Evolutionary conservation across 2,797 vertebrate genomes (phyloP), one percentile per base, ranked within the genome.

Genomic region (Hippoglossus hippoglossus): DNA sequence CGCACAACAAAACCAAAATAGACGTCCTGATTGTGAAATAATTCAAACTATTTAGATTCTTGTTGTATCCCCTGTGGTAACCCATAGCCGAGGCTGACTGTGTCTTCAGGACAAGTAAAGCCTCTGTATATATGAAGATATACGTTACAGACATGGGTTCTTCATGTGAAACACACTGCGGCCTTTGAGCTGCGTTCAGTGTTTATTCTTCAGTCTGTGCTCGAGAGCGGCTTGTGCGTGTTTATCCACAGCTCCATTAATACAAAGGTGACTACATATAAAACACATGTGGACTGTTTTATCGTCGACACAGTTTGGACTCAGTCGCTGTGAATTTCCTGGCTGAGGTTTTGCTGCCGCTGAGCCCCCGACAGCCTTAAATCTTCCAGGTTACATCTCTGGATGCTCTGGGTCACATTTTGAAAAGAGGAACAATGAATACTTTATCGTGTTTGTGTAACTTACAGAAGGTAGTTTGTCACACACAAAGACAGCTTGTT

Each of bases 201-300:
- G 25, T 41, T 55, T 71, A 36, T 47, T 25, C 53, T 56, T 16
- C n/a, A n/a, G 65, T 34, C 36, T 61, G 5, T 28, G 31, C 18
- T 26, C 8, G 6, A 28, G 39, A 18, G 22, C 44, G 36, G 1
- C 7, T 21, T 9, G 4, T 2, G 24, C 25, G 55, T 55, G 41
- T 65, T 63, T 75, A 60, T 71, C 50, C 21, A 56, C 31, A 49
- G 57, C 71, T 52, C 18, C 18, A 46, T 46, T 16, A 6, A 71
- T 39, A 71, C 67, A 80, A 63, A 58, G 67, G 44, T 71, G 67
- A 75, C 71, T 75, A 36, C 46, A 46, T 9, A 16, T 26, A 61
- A 69, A 56, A 69, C 71, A 69, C 70, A 69, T 0, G 18, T 11
- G 0, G 16, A 18, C 60, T 63, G 64, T 64, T 72, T 36, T 47